A percentile compares a stretch with the other conserved stretches of the same genome.
These are phyloP conservation scores for Turritopsis rubra DNA, from an alignment of 30 jellyfish, hydroid and myxozoan genomes.

Conservation along the genomic window DNA sequence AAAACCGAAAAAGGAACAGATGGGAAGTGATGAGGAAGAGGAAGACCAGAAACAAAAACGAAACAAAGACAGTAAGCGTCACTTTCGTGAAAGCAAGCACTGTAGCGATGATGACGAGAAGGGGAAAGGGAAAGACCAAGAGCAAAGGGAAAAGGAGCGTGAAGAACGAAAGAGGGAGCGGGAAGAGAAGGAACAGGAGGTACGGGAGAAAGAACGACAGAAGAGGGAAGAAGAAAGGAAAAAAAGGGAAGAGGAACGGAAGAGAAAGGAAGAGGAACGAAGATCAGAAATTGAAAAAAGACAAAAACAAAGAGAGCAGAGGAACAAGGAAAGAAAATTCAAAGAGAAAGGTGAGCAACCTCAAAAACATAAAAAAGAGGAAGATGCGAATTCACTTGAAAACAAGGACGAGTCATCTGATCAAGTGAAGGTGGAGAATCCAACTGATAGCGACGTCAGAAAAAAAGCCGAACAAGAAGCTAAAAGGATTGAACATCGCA, in stretches of 20 bases:
- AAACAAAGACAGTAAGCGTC: not conserved
- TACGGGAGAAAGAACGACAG: not conserved
- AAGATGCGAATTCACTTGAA: slow-evolving; percentile 6
- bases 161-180: slow-evolving; percentile 30
- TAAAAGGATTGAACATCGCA: slow-evolving; percentile 20
- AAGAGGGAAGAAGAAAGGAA: slow-evolving; percentile 4
- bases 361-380: not conserved
- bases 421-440: not conserved
- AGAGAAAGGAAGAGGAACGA: slow-evolving; percentile 25
- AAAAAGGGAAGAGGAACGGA: slow-evolving; percentile 3
- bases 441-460: slow-evolving; percentile 7
- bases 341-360: slow-evolving; percentile 1
- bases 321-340: slow-evolving; percentile 21
- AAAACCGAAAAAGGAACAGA: not conserved
- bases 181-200: slow-evolving; percentile 20
- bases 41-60: not conserved
- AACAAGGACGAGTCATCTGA: slow-evolving; percentile 36
- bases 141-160: not conserved
- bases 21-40: not conserved
- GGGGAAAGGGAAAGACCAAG: slow-evolving; percentile 4
- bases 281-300: slow-evolving; percentile 17
- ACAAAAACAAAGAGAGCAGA: slow-evolving; percentile 25
- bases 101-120: not conserved
- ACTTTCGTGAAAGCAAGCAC: not conserved
- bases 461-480: slow-evolving; percentile 23